Conservation (phyloP, 1,140 invertebrate genomes). For the Rhopalosiphum maidis region DNA sequence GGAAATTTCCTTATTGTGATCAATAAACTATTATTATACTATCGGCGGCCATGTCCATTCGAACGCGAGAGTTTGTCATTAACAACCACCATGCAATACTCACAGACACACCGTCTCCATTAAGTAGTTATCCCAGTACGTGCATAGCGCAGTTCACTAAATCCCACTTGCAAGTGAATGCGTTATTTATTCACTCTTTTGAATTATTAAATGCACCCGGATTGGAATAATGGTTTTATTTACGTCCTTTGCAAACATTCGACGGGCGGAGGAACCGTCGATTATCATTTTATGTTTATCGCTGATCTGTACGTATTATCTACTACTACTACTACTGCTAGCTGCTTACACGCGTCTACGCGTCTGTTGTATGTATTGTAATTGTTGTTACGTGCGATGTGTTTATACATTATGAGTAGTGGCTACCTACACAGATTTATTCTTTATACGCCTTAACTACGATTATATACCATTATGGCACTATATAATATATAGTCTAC, state of each 20-base stretch:
- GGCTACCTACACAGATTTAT: neutral
- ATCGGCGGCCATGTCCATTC: neutral
- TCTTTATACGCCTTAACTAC: neutral
- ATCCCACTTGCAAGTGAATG: neutral
- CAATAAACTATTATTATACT: neutral
- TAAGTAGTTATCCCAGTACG: neutral
- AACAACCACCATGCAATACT: neutral
- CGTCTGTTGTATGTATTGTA: neutral
- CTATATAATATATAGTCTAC: neutral
- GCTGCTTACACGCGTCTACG: too few species aligned
- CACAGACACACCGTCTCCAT: neutral
- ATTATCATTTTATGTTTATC: constrained; percentile 10
- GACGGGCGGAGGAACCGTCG: neutral
- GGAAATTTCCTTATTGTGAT: neutral
- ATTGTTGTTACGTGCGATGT: neutral
- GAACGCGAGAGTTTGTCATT: neutral
- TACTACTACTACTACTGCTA: neutral
- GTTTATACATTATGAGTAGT: neutral
- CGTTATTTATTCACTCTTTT: neutral
- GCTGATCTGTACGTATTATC: neutral
- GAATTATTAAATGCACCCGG: neutral
- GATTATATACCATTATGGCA: neutral
- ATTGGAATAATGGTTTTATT: neutral
- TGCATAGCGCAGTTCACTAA: neutral
- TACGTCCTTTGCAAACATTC: neutral